Conservation (phyloP, 2,888 invertebrate species). For the Drosophila kanekoi region DNA sequence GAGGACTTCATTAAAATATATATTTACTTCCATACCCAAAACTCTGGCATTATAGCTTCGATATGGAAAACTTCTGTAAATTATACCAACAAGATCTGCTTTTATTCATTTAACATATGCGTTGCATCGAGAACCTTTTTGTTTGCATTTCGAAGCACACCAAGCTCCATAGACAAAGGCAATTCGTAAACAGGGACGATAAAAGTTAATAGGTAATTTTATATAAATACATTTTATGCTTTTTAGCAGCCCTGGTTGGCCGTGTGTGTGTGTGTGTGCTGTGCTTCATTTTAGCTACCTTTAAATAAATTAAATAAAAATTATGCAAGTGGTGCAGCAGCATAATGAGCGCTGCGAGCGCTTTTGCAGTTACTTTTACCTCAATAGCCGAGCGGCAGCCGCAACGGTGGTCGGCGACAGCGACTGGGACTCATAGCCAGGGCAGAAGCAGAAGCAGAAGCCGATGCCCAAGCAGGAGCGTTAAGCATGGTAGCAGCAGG, state of each 20-base stretch:
- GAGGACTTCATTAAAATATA: no score
- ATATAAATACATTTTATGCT: neutral
- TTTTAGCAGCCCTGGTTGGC: slow-evolving; percentile 32
- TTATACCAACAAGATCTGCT: no score
- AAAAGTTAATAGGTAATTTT: neutral
- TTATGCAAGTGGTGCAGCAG: slow-evolving; percentile 75
- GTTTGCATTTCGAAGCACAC: no score
- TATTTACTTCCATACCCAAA: no score
- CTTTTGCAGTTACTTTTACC: slow-evolving; percentile 78
- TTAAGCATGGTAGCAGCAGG: neutral
- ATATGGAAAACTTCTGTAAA: no score
- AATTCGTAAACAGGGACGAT: neutral
- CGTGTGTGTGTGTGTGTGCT: slow-evolving; percentile 12
- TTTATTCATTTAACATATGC: no score
- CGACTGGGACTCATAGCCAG: slow-evolving; percentile 1
- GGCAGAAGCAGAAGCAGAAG: neutral
- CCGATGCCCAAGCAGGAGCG: slow-evolving; percentile 4
- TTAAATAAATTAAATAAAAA: slow-evolving; percentile 79
- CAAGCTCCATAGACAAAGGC: neutral
- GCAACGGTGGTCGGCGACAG: slow-evolving; percentile 43
- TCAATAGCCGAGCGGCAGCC: slow-evolving; percentile 67
- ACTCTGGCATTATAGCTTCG: no score
- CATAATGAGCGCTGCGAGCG: slow-evolving; percentile 77
- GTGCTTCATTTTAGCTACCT: slow-evolving; percentile 60
- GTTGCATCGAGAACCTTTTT: no score